Conservation (phyloP, 1,140 invertebrate species). For the Schlechtendalia chinensis region DNA sequence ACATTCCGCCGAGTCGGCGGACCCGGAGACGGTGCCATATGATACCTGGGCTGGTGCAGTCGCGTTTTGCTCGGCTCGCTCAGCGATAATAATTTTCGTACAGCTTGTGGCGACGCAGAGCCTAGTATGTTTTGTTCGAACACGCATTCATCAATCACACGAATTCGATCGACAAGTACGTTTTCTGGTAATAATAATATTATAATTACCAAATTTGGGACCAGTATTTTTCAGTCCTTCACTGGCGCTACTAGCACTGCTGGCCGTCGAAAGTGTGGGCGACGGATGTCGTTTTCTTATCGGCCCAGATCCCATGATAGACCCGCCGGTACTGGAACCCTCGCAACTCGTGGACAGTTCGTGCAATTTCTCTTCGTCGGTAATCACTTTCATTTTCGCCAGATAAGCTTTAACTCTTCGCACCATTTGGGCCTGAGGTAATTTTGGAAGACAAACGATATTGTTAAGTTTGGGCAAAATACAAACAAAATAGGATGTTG, state of each 20-base stretch:
- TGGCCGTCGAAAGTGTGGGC: constrained; percentile 85
- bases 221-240: constrained; percentile 67
- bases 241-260: constrained; percentile 83
- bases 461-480: background rate
- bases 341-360: constrained; percentile 89
- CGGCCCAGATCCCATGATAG: constrained; percentile 58
- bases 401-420: constrained; percentile 93
- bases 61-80: constrained; percentile 83
- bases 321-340: constrained; percentile 64
- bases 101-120: constrained; percentile 91
- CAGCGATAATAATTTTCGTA: constrained; percentile 86
- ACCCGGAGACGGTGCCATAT: constrained; percentile 58
- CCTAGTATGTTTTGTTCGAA: constrained; percentile 61
- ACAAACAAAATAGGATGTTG: no score
- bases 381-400: constrained; percentile 85
- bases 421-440: constrained; percentile 84
- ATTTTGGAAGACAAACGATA: constrained; percentile 28
- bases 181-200: no score
- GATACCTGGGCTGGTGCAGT: constrained; percentile 76
- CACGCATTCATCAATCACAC: no score
- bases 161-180: no score
- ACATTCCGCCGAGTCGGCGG: constrained; percentile 61
- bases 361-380: constrained; percentile 86
- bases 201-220: constrained; percentile 66
- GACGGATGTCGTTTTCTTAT: constrained; percentile 74